phyloP scores from a whole-genome alignment of 1,140 invertebrate species.

The Aphelinus atriplicis region DNA sequence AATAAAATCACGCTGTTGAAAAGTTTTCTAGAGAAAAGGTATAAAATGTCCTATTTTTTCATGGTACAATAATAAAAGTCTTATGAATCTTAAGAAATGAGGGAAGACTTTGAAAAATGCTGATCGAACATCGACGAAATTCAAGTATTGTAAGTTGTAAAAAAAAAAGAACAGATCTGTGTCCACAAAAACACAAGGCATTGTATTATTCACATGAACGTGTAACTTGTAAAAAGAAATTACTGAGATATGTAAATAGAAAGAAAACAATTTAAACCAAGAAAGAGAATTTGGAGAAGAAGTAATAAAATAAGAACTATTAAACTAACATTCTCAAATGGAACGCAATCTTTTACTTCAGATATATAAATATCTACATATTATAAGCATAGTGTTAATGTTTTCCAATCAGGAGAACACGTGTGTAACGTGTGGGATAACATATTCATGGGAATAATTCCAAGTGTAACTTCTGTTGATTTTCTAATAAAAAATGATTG shows the following conservation, averaged over 20 bases:
- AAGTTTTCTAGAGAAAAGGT: slow-evolving; percentile 1
- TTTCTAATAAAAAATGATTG: slow-evolving; percentile 13
- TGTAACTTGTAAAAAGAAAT: slow-evolving; percentile 24
- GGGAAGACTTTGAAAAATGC: neutral
- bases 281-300: neutral
- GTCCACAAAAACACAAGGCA: slow-evolving; percentile 8
- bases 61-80: slow-evolving; percentile 16
- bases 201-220: slow-evolving; percentile 4
- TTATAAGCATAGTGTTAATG: slow-evolving; percentile 4
- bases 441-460: too few species aligned
- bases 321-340: slow-evolving; percentile 19
- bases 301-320: neutral
- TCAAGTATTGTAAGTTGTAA: neutral
- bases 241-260: slow-evolving; percentile 29
- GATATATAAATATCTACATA: slow-evolving; percentile 39
- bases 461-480: neutral
- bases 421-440: neutral
- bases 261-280: slow-evolving; percentile 15
- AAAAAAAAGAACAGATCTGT: slow-evolving; percentile 3
- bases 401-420: neutral
- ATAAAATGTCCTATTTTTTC: slow-evolving; percentile 37
- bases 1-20: neutral
- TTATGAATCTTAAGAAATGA: neutral
- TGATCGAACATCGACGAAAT: slow-evolving; percentile 17
- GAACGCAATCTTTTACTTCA: slow-evolving; percentile 36